Conservation (phyloP, 2,797 vertebrate genomes). For the Schizopygopsis pylzovi region DNA sequence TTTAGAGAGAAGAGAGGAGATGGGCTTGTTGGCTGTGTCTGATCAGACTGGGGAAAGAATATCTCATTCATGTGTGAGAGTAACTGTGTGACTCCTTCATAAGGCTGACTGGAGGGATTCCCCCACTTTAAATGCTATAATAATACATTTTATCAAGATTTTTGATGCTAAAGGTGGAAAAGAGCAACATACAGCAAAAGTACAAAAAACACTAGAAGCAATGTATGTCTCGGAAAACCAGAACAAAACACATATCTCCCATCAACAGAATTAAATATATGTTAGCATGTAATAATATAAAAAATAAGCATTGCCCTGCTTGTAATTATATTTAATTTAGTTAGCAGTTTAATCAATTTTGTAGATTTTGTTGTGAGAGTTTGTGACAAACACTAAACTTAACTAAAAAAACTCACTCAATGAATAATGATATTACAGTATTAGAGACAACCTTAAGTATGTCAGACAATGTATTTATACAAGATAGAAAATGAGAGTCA, state of each 20-base stretch:
- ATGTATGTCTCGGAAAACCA: background rate
- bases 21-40: background rate
- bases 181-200: background rate
- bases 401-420: conserved; percentile 9
- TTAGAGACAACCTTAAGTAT: conserved; percentile 10
- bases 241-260: background rate
- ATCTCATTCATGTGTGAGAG: conserved; percentile 46
- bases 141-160: too few species aligned
- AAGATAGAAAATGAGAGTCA: background rate
- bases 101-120: conserved; percentile 29
- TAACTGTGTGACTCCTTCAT: conserved; percentile 29
- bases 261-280: background rate
- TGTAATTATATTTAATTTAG: background rate
- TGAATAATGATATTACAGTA: conserved; percentile 33
- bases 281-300: background rate
- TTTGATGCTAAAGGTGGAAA: conserved; percentile 2
- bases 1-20: conserved; percentile 25
- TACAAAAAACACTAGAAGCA: background rate
- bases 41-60: conserved; percentile 22
- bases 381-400: conserved; percentile 29
- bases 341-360: background rate
- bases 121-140: background rate
- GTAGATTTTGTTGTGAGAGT: background rate
- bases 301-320: background rate
- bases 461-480: conserved; percentile 23